Conservation (phyloP, 1,140 invertebrate species). For the Drosophila arawakana region DNA sequence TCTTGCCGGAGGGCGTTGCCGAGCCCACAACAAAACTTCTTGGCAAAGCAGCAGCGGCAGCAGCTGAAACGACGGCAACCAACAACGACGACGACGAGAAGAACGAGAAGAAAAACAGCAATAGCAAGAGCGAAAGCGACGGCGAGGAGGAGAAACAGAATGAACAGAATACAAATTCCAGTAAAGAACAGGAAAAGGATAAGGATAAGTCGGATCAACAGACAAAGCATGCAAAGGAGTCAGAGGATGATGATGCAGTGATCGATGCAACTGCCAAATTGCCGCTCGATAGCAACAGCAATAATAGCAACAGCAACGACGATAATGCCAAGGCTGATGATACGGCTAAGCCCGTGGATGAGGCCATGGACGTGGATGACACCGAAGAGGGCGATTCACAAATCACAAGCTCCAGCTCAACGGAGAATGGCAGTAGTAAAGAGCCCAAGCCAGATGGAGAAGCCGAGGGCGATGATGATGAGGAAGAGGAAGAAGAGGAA, state of each 20-base stretch:
- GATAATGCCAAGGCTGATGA: slow-evolving; percentile 22
- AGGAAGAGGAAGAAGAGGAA: slow-evolving; percentile 64
- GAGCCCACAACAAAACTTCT: slow-evolving; percentile 69
- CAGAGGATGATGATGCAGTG: slow-evolving; percentile 24
- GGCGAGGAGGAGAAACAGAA: slow-evolving; percentile 34
- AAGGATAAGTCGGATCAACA: background rate
- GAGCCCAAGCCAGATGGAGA: slow-evolving; percentile 49
- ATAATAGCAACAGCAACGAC: slow-evolving; percentile 31
- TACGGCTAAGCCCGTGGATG: slow-evolving; percentile 5
- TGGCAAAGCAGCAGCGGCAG: slow-evolving; percentile 59
- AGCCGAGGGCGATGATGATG: slow-evolving; percentile 42
- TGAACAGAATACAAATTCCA: slow-evolving; percentile 27
- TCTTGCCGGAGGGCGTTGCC: slow-evolving; percentile 79
- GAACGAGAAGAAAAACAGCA: slow-evolving; percentile 3
- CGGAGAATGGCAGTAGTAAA: slow-evolving; percentile 59
- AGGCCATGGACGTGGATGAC: slow-evolving; percentile 60
- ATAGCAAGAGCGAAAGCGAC: slow-evolving; percentile 16
- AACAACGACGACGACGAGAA: slow-evolving; percentile 24
- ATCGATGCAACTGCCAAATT: slow-evolving; percentile 10
- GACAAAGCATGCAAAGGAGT: slow-evolving; percentile 13
- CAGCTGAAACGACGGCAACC: slow-evolving; percentile 6
- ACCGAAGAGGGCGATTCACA: slow-evolving; percentile 69
- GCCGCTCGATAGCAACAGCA: slow-evolving; percentile 26
- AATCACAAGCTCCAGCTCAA: slow-evolving; percentile 67
- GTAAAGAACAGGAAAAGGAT: slow-evolving; percentile 13